Percentiles rank a stretch among this genome's conserved stretches.
Conservation (phyloP, 2,888 invertebrate genomes). For the Eupithecia vulgata region DNA sequence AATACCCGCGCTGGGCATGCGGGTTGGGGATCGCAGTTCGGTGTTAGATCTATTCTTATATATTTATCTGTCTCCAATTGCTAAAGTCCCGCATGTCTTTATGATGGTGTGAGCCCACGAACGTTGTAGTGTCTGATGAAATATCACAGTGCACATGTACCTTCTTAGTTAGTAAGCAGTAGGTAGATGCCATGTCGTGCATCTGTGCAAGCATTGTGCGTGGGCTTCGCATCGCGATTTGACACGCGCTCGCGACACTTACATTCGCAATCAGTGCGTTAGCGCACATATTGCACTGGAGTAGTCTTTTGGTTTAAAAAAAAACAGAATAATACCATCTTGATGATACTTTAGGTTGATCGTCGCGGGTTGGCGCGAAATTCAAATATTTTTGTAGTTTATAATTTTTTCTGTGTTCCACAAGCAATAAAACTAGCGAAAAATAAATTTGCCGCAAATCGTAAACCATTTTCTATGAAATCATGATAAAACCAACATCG, state of each 20-base stretch:
- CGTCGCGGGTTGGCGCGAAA: too few species aligned
- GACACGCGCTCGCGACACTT: slow-evolving; percentile 75
- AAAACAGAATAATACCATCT: neutral
- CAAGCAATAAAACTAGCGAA: too few species aligned
- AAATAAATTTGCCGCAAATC: too few species aligned
- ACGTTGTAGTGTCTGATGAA: slow-evolving; percentile 34
- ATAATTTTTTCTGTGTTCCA: too few species aligned
- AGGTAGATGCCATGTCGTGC: slow-evolving; percentile 29
- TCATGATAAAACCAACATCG: too few species aligned
- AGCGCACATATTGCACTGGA: slow-evolving; percentile 48
- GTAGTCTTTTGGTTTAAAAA: slow-evolving; percentile 21
- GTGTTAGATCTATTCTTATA: too few species aligned
- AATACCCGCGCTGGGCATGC: too few species aligned
- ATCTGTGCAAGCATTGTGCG: slow-evolving; percentile 47
- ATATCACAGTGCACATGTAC: slow-evolving; percentile 30
- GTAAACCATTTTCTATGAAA: too few species aligned
- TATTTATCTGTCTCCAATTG: neutral
- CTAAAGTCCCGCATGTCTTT: slow-evolving; percentile 1
- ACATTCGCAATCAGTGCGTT: slow-evolving; percentile 69
- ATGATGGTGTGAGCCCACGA: slow-evolving; percentile 19
- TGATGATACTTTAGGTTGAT: too few species aligned
- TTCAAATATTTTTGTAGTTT: too few species aligned
- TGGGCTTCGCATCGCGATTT: slow-evolving; percentile 68
- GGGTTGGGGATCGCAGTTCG: too few species aligned
- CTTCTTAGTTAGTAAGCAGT: slow-evolving; percentile 25